These are phyloP conservation scores for Eulithis testata DNA, from an alignment of 2,888 invertebrate species.

Conservation along the genomic window DNA sequence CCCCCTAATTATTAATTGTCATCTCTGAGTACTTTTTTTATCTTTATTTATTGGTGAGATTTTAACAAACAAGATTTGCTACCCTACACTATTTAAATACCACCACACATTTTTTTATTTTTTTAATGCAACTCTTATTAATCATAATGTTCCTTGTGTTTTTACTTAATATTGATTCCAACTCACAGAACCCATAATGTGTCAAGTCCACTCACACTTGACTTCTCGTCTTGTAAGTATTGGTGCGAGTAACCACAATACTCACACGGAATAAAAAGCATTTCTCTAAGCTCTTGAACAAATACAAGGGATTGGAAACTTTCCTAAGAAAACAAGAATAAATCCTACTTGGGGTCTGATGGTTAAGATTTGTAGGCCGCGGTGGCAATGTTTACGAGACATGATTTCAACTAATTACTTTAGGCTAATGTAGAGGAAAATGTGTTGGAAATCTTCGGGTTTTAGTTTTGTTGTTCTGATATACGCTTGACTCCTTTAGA, in stretches of 20 bases:
- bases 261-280: conserved; percentile 53
- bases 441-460: not conserved
- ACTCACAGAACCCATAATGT: not conserved
- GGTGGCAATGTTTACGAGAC: conserved; percentile 44
- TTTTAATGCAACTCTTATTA: too few species aligned
- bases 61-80: too few species aligned
- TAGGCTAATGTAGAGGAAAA: conserved; percentile 49
- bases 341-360: conserved; percentile 71
- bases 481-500: too few species aligned
- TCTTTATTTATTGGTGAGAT: too few species aligned
- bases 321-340: conserved; percentile 77
- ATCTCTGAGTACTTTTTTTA: too few species aligned
- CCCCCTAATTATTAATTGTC: too few species aligned
- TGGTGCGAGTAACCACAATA: conserved; percentile 43
- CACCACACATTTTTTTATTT: too few species aligned
- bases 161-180: too few species aligned
- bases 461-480: too few species aligned
- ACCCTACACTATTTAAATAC: too few species aligned
- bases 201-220: conserved; percentile 2
- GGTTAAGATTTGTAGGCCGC: conserved; percentile 60
- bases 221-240: conserved; percentile 11
- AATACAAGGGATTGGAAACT: conserved; percentile 76
- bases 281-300: conserved; percentile 69
- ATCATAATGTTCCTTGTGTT: too few species aligned
- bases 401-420: conserved; percentile 64